Evolutionary conservation across 2,797 vertebrate genomes (phyloP).

Genomic region (Percopsis omiscomaycus): DNA sequence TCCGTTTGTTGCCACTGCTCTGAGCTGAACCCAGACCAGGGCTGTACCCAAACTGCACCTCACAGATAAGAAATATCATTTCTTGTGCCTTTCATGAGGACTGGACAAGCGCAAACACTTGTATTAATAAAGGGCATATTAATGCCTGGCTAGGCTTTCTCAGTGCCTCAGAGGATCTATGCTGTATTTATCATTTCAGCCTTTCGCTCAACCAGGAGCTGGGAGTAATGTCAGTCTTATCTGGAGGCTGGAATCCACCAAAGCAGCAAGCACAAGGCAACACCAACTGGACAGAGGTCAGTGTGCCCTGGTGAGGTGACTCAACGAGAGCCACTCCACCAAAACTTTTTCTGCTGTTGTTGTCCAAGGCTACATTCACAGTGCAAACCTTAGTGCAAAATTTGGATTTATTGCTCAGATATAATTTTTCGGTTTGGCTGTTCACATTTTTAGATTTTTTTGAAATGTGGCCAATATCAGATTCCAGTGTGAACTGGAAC

Average conservation of each 20-base stretch:
- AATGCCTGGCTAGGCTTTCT: slow-evolving; percentile 3
- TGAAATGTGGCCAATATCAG: no score
- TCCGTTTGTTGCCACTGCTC: slow-evolving; percentile 6
- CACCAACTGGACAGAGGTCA: no score
- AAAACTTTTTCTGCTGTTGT: no score
- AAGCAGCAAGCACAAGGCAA: no score
- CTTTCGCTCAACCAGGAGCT: background rate
- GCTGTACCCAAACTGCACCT: background rate
- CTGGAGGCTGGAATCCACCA: background rate
- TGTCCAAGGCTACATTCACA: no score
- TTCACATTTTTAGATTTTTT: no score
- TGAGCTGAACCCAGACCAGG: background rate
- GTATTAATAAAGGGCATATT: background rate
- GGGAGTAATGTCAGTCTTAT: background rate
- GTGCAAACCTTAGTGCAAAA: no score
- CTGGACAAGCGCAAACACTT: background rate
- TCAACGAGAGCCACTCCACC: no score
- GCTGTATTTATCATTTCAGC: slow-evolving; percentile 8
- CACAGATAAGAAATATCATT: slow-evolving; percentile 2
- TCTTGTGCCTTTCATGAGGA: background rate
- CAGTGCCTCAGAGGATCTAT: slow-evolving; percentile 2
- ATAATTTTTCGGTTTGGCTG: no score
- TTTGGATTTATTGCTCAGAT: no score
- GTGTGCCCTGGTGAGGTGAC: no score
- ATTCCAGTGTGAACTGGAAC: no score